Evolutionary conservation across 2,113 vertebrate species (phyloP), one percentile per base, ranked within the genome.

Genomic region (Erinaceus europaeus): DNA sequence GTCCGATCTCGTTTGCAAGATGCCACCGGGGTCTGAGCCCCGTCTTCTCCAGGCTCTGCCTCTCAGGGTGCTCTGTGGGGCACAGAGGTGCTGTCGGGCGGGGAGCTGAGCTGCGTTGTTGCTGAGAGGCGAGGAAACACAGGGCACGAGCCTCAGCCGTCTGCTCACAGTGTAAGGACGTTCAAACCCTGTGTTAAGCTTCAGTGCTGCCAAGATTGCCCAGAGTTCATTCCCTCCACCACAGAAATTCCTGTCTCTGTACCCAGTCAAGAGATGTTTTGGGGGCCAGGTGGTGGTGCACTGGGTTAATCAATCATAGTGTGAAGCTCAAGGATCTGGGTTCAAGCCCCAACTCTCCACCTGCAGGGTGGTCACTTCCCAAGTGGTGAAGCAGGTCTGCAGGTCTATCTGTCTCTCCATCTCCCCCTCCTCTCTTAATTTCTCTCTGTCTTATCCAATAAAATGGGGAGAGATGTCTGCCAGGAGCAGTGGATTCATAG

Each of bases 71-170:
- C 21, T 55, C 94, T 81, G 55, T 65, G 80, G 72, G 83, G 71
- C 72, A 23, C 25, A 17, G 53, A 61, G 62, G 62, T 71, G 42
- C 57, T n/a, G n/a, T 53, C 72, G 84, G 91, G 86, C 83, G 88
- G 48, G 42, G 11, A 36, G 29, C 20, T 48, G 84, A 55, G 46
- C 69, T 75, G 44, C 62, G 20, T 86, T 59, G 61, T 61, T 69
- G 48, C 62, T 36, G 25, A 57, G 83, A 92, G 84, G 48, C 73
- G 75, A 85, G 84, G 80, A 89, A 90, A 94, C 50, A 73, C 44
- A 53, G 73, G 59, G 23, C 80, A 79, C 74, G 12, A 23, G 48
- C 27, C 55, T 74, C 42, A 81, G 38, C 38, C 36, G 27, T 48
- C 68, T 36, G 44, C 59, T 81, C 48, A 73, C 65, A 3, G 6